phyloP scores from a whole-genome alignment of 2,888 invertebrate species.

The Tuta absoluta region DNA sequence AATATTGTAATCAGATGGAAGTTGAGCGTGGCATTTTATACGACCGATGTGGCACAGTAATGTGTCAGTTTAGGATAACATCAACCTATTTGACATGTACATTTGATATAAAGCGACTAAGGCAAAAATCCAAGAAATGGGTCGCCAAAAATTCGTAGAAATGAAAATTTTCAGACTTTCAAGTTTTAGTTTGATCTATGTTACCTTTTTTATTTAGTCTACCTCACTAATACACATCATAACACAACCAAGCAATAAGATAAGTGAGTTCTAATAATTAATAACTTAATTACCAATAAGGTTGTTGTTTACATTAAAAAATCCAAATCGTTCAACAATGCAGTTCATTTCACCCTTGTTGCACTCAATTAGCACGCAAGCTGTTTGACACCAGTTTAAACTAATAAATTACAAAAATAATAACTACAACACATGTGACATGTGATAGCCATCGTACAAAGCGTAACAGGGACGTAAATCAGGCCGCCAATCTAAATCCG shows the following conservation, averaged over 20 bases:
- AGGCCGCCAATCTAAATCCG: conserved; percentile 59
- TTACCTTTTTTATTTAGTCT: too few species aligned
- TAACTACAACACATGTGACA: conserved; percentile 32
- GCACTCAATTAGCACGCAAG: conserved; percentile 29
- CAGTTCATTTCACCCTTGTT: conserved; percentile 26
- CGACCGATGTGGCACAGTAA: neutral
- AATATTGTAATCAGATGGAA: neutral
- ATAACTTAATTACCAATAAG: neutral
- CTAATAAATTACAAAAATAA: conserved; percentile 14
- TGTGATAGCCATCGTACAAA: conserved; percentile 40
- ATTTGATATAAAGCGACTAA: too few species aligned
- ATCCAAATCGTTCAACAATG: conserved; percentile 6
- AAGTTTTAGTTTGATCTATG: too few species aligned
- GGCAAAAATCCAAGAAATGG: too few species aligned
- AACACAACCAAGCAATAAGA: too few species aligned
- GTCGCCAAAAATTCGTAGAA: too few species aligned
- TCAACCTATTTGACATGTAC: too few species aligned
- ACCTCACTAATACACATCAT: too few species aligned
- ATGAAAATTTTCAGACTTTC: too few species aligned
- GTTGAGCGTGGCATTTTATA: neutral
- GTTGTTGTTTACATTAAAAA: neutral
- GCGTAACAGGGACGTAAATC: conserved; percentile 51
- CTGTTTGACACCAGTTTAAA: conserved; percentile 16
- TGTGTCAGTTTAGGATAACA: neutral
- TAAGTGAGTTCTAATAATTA: neutral